Base-by-base conservation (phyloP, 2,113 vertebrate species). In the Saguinus imperator region DNA sequence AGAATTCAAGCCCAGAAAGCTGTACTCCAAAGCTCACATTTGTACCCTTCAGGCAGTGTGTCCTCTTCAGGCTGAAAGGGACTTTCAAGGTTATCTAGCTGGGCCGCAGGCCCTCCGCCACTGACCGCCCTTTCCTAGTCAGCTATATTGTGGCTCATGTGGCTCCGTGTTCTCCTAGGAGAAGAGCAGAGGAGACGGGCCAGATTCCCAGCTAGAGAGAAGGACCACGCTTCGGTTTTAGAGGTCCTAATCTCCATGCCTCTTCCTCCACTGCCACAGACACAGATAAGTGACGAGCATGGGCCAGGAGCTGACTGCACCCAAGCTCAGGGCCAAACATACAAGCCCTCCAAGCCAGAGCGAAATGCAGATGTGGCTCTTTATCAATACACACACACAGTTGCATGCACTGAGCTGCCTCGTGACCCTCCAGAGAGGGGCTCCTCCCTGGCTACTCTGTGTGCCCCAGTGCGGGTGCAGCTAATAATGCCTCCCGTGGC, bases 341-440 rank as follows among this genome's bases (percentile, higher is more conserved):
- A 3, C 0, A 0, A 50, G 29, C 35, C 27, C 37, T 17, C 1
- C 40, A 6, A 80, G 27, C 23, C 66, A 35, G 35, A n/a, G 64
- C 1, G 1, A 29, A 57, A 79, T 43, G 9, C 72, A 75, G 3
- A 61, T 14, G 1, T 32, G 52, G 43, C 86, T 40, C 43, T n/a
- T 84, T 76, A 37, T 96, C 92, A 55, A 0, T 45, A 89, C 79
- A 91, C 73, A 88, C 55, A 43, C 23, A 35, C 35, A n/a, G 16
- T 79, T 57, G 75, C 58, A n/a, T 1, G 8, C 1, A 0, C 2
- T 0, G 76, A 45, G 35, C 82, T 21, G 1, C 61, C 45, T 64
- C 76, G 4, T 37, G 58, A 55, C 87, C 79, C 12, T 85, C 70
- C 0, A 0, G 20, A 81, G 64, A 88, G 55, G 21, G 79, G 61